These are phyloP conservation scores for Scarus forsteni DNA, from an alignment of 2,797 vertebrate species.

Conservation along the genomic window DNA sequence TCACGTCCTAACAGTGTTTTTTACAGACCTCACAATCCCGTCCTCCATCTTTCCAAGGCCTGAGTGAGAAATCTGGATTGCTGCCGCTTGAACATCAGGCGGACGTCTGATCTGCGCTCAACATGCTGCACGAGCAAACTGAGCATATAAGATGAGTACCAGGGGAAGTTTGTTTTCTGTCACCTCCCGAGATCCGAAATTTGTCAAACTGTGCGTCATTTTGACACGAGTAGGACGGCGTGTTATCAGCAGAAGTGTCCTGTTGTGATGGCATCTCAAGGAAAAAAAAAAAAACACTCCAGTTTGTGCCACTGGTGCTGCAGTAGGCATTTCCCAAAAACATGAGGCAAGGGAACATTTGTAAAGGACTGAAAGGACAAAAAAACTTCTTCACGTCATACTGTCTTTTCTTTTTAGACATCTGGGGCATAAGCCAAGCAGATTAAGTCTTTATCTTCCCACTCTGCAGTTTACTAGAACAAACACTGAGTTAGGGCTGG, in stretches of 20 bases:
- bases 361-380: slow-evolving; percentile 8
- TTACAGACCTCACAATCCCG: slow-evolving; percentile 27
- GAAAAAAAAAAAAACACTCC: slow-evolving; percentile 38
- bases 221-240: slow-evolving; percentile 54
- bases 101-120: slow-evolving; percentile 44
- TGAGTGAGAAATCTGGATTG: slow-evolving; percentile 52
- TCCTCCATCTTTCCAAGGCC: slow-evolving; percentile 54
- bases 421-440: neutral
- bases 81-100: slow-evolving; percentile 43
- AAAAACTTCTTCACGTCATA: slow-evolving; percentile 1
- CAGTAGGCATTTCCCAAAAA: slow-evolving; percentile 44
- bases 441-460: neutral
- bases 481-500: too few species aligned
- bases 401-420: slow-evolving; percentile 15
- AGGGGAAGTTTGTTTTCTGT: slow-evolving; percentile 68
- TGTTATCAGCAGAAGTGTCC: slow-evolving; percentile 49
- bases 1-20: slow-evolving; percentile 25
- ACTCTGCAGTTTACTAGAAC: too few species aligned
- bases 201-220: slow-evolving; percentile 61
- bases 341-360: slow-evolving; percentile 9
- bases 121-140: slow-evolving; percentile 55
- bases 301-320: slow-evolving; percentile 29
- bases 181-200: slow-evolving; percentile 56
- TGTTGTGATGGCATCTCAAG: slow-evolving; percentile 52
- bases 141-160: slow-evolving; percentile 58